A percentile compares a stretch with the other conserved stretches of the same genome.
Conservation (phyloP, 2,888 invertebrate genomes). For the Sclerodermus sp. region DNA sequence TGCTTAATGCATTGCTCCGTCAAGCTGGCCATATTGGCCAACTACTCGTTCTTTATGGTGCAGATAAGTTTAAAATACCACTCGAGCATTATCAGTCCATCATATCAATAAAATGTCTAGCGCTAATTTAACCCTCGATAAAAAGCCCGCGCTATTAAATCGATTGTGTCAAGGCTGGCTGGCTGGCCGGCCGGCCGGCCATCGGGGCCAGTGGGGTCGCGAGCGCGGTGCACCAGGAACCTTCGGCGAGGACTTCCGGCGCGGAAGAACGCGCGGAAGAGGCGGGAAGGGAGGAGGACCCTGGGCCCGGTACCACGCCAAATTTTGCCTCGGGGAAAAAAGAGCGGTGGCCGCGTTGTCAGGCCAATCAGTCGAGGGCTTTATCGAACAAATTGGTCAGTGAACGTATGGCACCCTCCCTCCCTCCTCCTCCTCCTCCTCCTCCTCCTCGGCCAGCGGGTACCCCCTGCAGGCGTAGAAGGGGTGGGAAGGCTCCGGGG, state of each 20-base stretch:
- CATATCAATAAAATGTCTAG: neutral
- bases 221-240: too few relatives aligned
- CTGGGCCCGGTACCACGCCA: too few relatives aligned
- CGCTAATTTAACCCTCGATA: constrained; percentile 39
- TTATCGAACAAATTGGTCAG: constrained; percentile 53
- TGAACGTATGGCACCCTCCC: constrained; percentile 36
- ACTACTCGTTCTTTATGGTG: constrained; percentile 22
- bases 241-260: too few relatives aligned
- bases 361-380: constrained; percentile 52
- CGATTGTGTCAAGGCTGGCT: neutral
- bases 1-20: constrained; percentile 42
- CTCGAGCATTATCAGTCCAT: neutral
- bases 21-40: constrained; percentile 24
- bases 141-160: too few relatives aligned
- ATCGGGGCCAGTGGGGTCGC: neutral
- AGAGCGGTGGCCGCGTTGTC: constrained; percentile 47
- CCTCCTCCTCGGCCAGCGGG: too few relatives aligned
- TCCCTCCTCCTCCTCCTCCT: neutral
- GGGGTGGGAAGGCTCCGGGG: neutral
- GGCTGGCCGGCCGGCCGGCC: neutral
- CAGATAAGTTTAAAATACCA: constrained; percentile 12
- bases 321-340: constrained; percentile 24
- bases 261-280: too few relatives aligned
- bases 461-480: constrained; percentile 11
- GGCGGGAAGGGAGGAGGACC: too few relatives aligned